Evolutionary conservation across 1,140 invertebrate genomes (phyloP).

Genomic region (Oreohelix idahoensis): DNA sequence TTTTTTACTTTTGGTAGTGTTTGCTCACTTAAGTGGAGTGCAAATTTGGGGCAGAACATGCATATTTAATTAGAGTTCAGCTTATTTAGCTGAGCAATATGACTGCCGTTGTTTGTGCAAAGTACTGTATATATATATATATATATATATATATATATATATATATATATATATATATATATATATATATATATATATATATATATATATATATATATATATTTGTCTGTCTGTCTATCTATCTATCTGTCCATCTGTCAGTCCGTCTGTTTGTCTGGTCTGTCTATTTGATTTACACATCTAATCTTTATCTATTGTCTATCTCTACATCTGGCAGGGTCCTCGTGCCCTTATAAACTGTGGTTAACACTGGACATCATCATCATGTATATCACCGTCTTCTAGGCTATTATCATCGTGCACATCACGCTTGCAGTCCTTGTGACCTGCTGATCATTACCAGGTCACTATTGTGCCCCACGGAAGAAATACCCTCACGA

Average conservation of each 20-base stretch:
- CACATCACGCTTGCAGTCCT: not conserved
- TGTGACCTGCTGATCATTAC: not conserved
- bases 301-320: not conserved
- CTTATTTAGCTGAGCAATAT: too few relatives aligned
- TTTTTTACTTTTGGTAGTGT: too few relatives aligned
- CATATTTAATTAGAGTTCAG: too few relatives aligned
- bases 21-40: too few relatives aligned
- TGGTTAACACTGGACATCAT: slow-evolving; percentile 3
- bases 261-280: not conserved
- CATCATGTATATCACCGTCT: not conserved
- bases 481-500: not conserved
- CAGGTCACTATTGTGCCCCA: not conserved
- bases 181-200: not conserved
- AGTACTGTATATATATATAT: too few relatives aligned
- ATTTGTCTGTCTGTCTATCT: not conserved
- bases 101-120: too few relatives aligned
- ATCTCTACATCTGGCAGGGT: not conserved
- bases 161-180: too few relatives aligned
- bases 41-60: too few relatives aligned
- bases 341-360: not conserved
- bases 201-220: not conserved
- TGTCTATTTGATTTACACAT: not conserved
- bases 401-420: not conserved
- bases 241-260: not conserved
- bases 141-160: too few relatives aligned